Evolutionary conservation across 2,888 invertebrate species (phyloP).

Genomic region (Oligia latruncula): DNA sequence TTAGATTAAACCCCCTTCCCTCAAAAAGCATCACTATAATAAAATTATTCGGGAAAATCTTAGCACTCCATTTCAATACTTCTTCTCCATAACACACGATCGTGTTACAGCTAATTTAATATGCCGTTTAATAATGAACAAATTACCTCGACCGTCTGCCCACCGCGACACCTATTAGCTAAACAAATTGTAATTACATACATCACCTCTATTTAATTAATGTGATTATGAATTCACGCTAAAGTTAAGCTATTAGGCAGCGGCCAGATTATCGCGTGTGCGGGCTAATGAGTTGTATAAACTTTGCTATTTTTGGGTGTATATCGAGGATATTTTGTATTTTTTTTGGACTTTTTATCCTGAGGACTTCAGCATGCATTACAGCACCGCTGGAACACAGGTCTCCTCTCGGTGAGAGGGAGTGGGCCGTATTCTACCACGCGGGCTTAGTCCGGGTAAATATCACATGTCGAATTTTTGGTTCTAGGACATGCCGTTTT

Average conservation of each 20-base stretch:
- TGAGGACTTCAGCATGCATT: background rate
- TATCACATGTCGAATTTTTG: too few species aligned
- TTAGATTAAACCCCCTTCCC: background rate
- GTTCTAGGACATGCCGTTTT: too few species aligned
- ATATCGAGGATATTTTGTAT: constrained; percentile 19
- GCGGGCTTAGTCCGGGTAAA: too few species aligned
- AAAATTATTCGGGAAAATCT: background rate
- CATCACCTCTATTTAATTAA: constrained; percentile 77
- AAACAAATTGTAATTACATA: constrained; percentile 80
- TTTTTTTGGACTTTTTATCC: constrained; percentile 28
- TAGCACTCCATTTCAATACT: constrained; percentile 22
- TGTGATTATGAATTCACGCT: constrained; percentile 72
- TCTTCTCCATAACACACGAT: constrained; percentile 8
- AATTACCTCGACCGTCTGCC: constrained; percentile 71
- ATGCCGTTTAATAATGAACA: constrained; percentile 69
- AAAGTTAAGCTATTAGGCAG: constrained; percentile 71
- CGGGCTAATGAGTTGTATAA: constrained; percentile 42
- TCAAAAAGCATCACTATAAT: background rate
- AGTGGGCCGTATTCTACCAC: too few species aligned
- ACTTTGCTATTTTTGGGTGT: constrained; percentile 27
- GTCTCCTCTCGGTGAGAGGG: too few species aligned
- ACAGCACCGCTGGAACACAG: background rate
- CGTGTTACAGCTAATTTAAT: constrained; percentile 44
- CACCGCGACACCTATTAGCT: constrained; percentile 74
- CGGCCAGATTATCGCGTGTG: constrained; percentile 49